A percentile compares a stretch with the other conserved stretches of the same genome.
Conservation (phyloP, 2,888 invertebrate genomes). For the Temnothorax unifasciatus region DNA sequence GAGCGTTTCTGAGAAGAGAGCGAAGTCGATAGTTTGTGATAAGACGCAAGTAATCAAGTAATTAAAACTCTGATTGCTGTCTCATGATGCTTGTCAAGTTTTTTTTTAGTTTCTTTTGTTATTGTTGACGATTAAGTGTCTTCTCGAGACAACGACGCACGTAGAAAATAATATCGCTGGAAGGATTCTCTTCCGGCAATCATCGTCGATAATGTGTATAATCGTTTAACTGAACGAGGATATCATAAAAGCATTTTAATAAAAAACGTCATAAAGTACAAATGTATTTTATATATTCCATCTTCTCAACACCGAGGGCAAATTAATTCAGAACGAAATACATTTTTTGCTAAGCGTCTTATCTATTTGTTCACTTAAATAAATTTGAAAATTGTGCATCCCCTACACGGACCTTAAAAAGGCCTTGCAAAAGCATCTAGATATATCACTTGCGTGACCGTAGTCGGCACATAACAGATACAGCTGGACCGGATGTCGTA, state of each 20-base stretch:
- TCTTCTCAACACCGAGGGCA: neutral
- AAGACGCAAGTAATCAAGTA: constrained; percentile 8
- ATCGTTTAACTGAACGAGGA: neutral
- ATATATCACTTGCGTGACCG: constrained; percentile 23
- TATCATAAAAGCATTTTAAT: neutral
- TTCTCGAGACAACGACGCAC: neutral
- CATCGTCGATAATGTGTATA: neutral
- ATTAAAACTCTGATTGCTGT: neutral
- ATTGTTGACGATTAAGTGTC: neutral
- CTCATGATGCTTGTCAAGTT: neutral
- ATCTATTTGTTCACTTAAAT: neutral
- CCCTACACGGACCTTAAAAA: neutral
- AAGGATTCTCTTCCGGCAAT: neutral
- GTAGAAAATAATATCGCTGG: neutral
- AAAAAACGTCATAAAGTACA: neutral
- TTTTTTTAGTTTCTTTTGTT: neutral
- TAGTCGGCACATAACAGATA: constrained; percentile 1
- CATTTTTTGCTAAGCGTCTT: neutral
- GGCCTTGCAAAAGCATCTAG: neutral
- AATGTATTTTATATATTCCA: neutral
- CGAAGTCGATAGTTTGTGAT: neutral
- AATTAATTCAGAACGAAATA: neutral
- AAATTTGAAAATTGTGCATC: constrained; percentile 3
- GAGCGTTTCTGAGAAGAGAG: constrained; percentile 7
- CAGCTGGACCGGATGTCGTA: neutral